These are phyloP conservation scores for Pterobdella sp. DNA, from an alignment of 2,888 invertebrate species.

Conservation along the genomic window DNA sequence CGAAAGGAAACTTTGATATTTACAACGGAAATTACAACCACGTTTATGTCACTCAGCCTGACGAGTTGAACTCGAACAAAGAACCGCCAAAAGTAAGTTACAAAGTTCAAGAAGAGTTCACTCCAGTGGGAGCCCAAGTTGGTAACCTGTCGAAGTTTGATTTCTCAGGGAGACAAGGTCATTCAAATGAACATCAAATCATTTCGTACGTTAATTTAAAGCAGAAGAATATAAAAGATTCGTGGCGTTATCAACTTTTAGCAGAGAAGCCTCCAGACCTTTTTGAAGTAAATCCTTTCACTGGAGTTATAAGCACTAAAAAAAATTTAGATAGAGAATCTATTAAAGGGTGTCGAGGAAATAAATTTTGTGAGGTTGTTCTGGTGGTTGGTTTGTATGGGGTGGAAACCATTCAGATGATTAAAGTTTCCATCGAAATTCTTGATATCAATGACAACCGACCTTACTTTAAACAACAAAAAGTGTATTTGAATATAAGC, in stretches of 20 bases:
- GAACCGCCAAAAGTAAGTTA: constrained; percentile 19
- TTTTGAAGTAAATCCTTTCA: constrained; percentile 11
- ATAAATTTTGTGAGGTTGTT: neutral
- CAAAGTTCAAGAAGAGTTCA: constrained; percentile 18
- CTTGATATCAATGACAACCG: constrained; percentile 37
- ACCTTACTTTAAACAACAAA: constrained; percentile 34
- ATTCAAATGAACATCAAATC: neutral
- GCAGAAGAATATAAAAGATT: neutral
- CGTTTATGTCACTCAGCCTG: neutral
- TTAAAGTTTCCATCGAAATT: constrained; percentile 35
- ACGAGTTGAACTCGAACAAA: neutral
- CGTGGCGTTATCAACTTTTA: neutral
- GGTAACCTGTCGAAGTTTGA: constrained; percentile 12
- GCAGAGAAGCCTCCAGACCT: neutral
- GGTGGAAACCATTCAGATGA: constrained; percentile 7
- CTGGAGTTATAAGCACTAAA: constrained; percentile 15
- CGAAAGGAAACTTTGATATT: neutral
- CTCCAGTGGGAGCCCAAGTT: constrained; percentile 9
- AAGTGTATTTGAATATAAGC: constrained; percentile 32
- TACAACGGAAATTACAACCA: neutral
- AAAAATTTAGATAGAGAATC: constrained; percentile 5
- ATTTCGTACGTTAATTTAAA: neutral
- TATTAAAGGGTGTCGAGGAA: constrained; percentile 6
- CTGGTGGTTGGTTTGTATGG: constrained; percentile 12
- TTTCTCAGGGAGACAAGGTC: neutral